These are phyloP conservation scores for Morinoia aosen DNA, from an alignment of 2,888 invertebrate species.

Conservation along the genomic window DNA sequence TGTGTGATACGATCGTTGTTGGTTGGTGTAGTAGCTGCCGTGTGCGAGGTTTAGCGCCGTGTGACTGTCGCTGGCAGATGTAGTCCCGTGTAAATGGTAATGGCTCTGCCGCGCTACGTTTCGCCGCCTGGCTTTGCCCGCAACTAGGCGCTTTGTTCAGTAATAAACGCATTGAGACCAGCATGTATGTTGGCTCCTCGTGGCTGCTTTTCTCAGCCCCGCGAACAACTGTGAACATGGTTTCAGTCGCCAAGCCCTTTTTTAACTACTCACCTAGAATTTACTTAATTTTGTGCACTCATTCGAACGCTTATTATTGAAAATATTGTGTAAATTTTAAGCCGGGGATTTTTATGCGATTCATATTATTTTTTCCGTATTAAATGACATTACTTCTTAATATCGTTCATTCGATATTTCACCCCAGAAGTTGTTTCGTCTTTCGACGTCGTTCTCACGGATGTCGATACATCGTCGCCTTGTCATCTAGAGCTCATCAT, in stretches of 20 bases:
- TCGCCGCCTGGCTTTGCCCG: neutral
- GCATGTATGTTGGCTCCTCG: neutral
- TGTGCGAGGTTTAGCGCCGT: neutral
- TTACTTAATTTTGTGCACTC: neutral
- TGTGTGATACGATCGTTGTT: neutral
- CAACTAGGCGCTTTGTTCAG: constrained; percentile 20
- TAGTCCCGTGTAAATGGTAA: constrained; percentile 35
- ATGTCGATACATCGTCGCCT: constrained; percentile 37
- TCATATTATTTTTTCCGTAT: neutral
- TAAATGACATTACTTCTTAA: neutral
- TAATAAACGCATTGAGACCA: constrained; percentile 13
- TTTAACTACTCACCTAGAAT: neutral
- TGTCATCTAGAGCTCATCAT: constrained; percentile 46
- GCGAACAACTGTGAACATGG: neutral
- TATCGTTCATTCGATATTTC: neutral
- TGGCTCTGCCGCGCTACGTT: neutral
- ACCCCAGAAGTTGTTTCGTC: neutral
- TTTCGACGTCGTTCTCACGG: neutral
- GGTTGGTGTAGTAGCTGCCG: neutral
- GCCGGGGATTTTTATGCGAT: neutral
- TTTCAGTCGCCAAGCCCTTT: neutral
- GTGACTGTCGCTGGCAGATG: neutral
- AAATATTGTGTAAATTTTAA: neutral
- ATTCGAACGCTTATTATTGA: neutral
- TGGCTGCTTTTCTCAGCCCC: neutral